These are phyloP conservation scores for Mastacembelus armatus DNA, from an alignment of 2,797 vertebrate species.

Conservation along the genomic window DNA sequence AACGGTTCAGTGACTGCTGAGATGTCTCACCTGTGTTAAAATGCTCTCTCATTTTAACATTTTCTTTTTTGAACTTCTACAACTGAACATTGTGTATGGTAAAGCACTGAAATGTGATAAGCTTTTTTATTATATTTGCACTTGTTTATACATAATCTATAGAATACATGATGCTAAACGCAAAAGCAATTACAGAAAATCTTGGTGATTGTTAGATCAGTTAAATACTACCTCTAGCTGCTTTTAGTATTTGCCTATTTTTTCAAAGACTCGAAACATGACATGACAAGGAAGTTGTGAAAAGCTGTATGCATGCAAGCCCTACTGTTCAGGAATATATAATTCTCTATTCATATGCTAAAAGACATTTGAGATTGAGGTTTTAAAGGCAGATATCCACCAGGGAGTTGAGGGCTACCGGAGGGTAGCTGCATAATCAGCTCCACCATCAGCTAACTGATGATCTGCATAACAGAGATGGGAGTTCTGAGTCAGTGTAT, in stretches of 20 bases:
- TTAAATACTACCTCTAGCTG: constrained; percentile 34
- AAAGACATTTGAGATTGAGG: constrained; percentile 81
- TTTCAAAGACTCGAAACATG: constrained; percentile 47
- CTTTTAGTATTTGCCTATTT: constrained; percentile 50
- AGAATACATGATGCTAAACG: no score
- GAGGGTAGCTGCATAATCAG: constrained; percentile 83
- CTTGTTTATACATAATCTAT: no score
- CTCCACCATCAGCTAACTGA: constrained; percentile 81
- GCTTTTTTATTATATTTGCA: no score
- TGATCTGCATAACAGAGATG: constrained; percentile 81
- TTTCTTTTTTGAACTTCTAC: background rate
- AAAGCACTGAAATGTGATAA: background rate
- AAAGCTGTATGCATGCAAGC: constrained; percentile 62
- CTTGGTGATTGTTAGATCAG: no score
- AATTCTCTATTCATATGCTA: constrained; percentile 82
- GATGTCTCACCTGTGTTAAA: background rate
- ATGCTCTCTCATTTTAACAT: background rate
- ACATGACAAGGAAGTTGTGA: constrained; percentile 63
- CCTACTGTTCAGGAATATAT: constrained; percentile 80
- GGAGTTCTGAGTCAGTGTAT: constrained; percentile 78
- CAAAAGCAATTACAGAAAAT: no score
- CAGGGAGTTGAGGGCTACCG: constrained; percentile 76
- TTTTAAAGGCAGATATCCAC: constrained; percentile 81
- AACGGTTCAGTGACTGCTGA: background rate
- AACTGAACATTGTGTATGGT: background rate